Evolutionary conservation across 2,113 vertebrate species (phyloP).

Genomic region (Egretta garzetta): DNA sequence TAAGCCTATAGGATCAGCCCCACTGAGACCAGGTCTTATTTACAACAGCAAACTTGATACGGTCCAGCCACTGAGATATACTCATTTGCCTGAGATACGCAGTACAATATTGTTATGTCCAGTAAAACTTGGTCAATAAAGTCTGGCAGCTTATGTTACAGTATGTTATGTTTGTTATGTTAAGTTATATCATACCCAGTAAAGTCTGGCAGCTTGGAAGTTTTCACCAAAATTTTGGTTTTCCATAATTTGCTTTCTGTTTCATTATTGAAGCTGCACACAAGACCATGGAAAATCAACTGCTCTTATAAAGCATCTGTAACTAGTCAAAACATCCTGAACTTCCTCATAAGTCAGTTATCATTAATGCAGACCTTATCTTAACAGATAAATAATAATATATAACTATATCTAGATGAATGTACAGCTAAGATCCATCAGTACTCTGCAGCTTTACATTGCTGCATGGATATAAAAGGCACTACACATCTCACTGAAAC

Average conservation of each 20-base stretch:
- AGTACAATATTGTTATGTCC: not conserved
- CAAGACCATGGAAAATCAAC: not conserved
- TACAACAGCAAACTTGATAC: not conserved
- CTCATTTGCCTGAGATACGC: not conserved
- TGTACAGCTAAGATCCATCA: not conserved
- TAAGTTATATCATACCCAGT: not conserved
- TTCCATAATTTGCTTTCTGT: not conserved
- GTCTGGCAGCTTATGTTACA: not conserved
- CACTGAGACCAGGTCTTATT: not conserved
- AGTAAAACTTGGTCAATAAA: not conserved
- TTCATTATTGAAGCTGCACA: not conserved
- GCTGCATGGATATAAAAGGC: not conserved
- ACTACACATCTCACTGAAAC: not conserved
- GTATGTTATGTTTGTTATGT: not conserved
- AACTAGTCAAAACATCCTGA: not conserved
- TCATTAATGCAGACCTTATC: not conserved
- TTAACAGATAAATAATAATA: not conserved
- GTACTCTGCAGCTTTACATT: not conserved
- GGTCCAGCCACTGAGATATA: not conserved
- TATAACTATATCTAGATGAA: not conserved
- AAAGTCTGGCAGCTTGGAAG: not conserved
- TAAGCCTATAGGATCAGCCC: not conserved
- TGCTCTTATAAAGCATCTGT: not conserved
- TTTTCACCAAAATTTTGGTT: not conserved
- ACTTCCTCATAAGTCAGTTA: not conserved